Base-by-base conservation (phyloP, 2,797 vertebrate species). In the Neosalanx taihuensis region DNA sequence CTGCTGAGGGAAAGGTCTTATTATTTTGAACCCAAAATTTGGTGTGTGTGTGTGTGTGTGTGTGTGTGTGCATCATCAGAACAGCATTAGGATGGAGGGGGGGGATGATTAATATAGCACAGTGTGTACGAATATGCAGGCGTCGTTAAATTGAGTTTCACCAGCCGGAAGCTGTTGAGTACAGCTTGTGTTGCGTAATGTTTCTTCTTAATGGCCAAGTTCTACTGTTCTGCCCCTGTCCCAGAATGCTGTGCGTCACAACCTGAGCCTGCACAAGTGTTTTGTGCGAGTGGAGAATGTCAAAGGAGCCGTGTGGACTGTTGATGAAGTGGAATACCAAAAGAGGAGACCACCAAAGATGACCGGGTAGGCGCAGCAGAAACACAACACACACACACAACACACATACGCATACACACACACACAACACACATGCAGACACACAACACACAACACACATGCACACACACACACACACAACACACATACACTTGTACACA, bases 321-420 rank as follows among this genome's bases (percentile, higher is more conserved):
- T 99, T 86, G 97, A 99, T 5, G 97, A 99, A 90, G 94, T 95
- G 59, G 97, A 99, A 89, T 99, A 99, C 91, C 97, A 99, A 94
- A 99, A 99, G 93, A 92, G 97, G 92, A 97, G 97, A 93, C 97
- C 97, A 83, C 97, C 96, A 95, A 99, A 98, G 96, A 99, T 99
- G 96, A 98, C 97, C 30, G 97, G 97, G 97, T 99, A 30, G 3
- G 73, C 51, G 57, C 57, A 69, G 26, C 20, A 58, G 17, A 73
- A 56, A 68, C 23, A 46, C 65, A 26, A 69, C 56, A 68, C 76
- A 77, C 57, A 69, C 62, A 67, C 57, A 70, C 62, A 41, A 70
- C 62, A 41, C 70, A 67, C 76, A 67, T 53, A 72, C 72, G 69
- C 70, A 71, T 70, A 72, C 71, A 71, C 59, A 3, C 53, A 60